Evolutionary conservation across 2,888 invertebrate species (phyloP), one percentile per base, ranked within the genome.

Genomic region (Tuberolachnus salignus): DNA sequence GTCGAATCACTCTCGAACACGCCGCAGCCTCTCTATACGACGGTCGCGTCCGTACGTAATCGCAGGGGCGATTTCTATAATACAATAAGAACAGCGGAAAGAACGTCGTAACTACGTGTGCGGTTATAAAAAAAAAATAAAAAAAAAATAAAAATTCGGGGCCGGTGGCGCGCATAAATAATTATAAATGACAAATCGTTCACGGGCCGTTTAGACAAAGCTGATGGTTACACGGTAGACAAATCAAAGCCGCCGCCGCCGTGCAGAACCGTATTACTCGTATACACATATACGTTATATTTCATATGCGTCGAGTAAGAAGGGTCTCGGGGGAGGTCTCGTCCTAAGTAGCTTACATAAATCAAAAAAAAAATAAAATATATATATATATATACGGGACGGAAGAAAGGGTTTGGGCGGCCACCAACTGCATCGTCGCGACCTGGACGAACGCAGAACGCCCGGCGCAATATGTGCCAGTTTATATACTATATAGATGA

Each of bases 121-220:
- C n/a, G 59, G 59, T 72, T n/a, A n/a, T n/a, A n/a, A n/a, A n/a
- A n/a, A n/a, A n/a, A n/a, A n/a, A n/a, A n/a, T n/a, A n/a, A n/a
- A n/a, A n/a, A n/a, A n/a, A n/a, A n/a, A n/a, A n/a, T n/a, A n/a
- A n/a, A n/a, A n/a, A n/a, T 59, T 59, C 63, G 8, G 14, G 10
- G 34, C 34, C 61, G 13, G 11, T 10, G 46, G 26, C 26, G 49
- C 13, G 3, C 53, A 75, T 78, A 78, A 78, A 78, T 78, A 78
- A 78, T 75, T 75, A 66, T 59, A 78, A 67, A 67, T 67, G 75
- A 78, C 75, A 69, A 78, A 78, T 78, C 75, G 75, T 69, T 78
- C 75, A 67, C 67, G 67, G 75, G 59, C 75, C 75, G 75, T 78
- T 78, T 67, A 67, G 75, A 64, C 75, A 57, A 67, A 66, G 75